Conservation (phyloP, 1,140 invertebrate species). For the Forficula auricularia region DNA sequence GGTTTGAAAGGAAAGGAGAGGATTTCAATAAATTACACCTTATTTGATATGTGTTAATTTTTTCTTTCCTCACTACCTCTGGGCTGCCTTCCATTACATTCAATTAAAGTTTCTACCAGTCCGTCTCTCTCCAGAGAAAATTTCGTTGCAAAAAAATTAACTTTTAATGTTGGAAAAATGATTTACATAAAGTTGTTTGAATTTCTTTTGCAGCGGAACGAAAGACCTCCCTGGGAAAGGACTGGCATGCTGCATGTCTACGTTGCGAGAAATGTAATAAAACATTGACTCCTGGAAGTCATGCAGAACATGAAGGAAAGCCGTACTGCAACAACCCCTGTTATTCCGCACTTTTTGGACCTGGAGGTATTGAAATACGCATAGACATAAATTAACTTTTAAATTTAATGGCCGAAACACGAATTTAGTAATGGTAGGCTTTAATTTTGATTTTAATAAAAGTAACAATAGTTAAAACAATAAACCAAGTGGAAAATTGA, state of each 20-base stretch:
- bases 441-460: slow-evolving; percentile 10
- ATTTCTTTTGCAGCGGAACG: slow-evolving; percentile 49
- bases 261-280: slow-evolving; percentile 64
- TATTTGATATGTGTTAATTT: too few species aligned
- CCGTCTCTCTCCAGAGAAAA: too few species aligned
- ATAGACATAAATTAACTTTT: background rate
- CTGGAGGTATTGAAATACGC: slow-evolving; percentile 37
- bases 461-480: background rate
- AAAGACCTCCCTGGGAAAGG: slow-evolving; percentile 59
- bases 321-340: slow-evolving; percentile 63
- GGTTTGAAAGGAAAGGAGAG: too few species aligned
- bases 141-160: too few species aligned
- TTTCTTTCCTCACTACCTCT: too few species aligned
- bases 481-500: too few species aligned
- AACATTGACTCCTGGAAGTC: slow-evolving; percentile 48
- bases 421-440: slow-evolving; percentile 17
- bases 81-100: too few species aligned
- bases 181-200: slow-evolving; percentile 2
- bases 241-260: slow-evolving; percentile 58
- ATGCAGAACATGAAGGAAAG: slow-evolving; percentile 57
- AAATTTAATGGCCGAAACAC: slow-evolving; percentile 7
- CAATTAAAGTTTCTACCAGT: too few species aligned
- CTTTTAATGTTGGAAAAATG: background rate
- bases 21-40: too few species aligned
- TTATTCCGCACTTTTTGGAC: slow-evolving; percentile 53